A percentile compares a stretch with the other conserved stretches of the same genome.
phyloP scores from a whole-genome alignment of 2,888 invertebrate species.

The Agrochola lota region DNA sequence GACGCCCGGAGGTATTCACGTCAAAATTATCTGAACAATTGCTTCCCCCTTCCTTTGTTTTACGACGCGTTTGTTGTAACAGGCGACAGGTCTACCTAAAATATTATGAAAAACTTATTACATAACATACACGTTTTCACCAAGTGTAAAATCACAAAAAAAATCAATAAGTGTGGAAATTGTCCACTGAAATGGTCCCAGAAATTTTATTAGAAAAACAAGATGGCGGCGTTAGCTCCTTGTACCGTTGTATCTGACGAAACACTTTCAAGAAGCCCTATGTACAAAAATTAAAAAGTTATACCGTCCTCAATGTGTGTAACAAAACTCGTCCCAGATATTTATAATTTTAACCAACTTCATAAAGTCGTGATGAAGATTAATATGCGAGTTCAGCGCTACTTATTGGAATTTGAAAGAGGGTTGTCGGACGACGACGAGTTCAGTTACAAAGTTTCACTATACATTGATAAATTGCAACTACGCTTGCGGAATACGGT shows the following conservation, averaged over 20 bases:
- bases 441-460: slow-evolving; percentile 49
- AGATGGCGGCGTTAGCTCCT: too few species aligned
- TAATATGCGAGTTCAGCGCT: slow-evolving; percentile 47
- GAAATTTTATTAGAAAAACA: too few species aligned
- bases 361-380: slow-evolving; percentile 58
- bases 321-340: slow-evolving; percentile 28
- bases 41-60: slow-evolving; percentile 33
- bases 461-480: slow-evolving; percentile 61
- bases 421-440: slow-evolving; percentile 36
- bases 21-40: slow-evolving; percentile 44
- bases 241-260: too few species aligned
- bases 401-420: slow-evolving; percentile 59
- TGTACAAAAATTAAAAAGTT: background rate
- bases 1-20: slow-evolving; percentile 20
- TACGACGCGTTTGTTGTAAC: background rate
- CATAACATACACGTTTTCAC: background rate
- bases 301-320: background rate
- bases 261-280: too few species aligned
- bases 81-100: background rate
- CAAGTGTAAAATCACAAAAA: too few species aligned
- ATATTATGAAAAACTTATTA: background rate
- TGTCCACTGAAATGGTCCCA: too few species aligned
- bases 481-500: slow-evolving; percentile 33
- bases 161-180: too few species aligned
- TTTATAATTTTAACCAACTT: slow-evolving; percentile 53